Evolutionary conservation across 2,113 vertebrate species (phyloP), one percentile per base, ranked within the genome.

Genomic region (Anguilla rostrata): DNA sequence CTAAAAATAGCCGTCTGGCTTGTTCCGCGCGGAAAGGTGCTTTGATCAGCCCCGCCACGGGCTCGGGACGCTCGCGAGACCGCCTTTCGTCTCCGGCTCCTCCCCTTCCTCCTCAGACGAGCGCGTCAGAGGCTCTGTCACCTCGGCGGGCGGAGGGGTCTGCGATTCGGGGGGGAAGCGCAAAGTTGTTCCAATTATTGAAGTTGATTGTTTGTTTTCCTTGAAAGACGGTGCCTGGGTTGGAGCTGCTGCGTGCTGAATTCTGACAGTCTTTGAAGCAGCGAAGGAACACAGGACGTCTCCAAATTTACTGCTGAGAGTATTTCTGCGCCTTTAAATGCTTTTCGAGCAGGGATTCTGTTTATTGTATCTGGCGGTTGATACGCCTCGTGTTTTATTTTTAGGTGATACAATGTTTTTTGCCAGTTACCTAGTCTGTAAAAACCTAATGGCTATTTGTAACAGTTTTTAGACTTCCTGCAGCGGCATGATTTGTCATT

Each of bases 271-370:
- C 34, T 81, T 82, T 81, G 53, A 86, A 81, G 57, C 78, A 5
- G 78, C 41, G 34, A n/a, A 46, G 41, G 53, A 81, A 78, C 12
- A 39, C 39, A 34, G 56, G 78, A 60, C 81, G 60, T 86, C 79
- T 66, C 79, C 66, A 57, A 86, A 86, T 79, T 79, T 49, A 26
- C 84, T 86, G 85, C 85, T 56, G 40, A 86, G 79, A 78, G 41
- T 66, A 63, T 66, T 56, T 56, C 18, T 29, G 6, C 43, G 79
- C 22, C 57, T 81, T 81, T 39, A 60, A 39, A 53, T 29, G 29
- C 57, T 34, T 78, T 57, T n/a, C 53, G 53, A 60, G 46, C 53
- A 81, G 29, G 78, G 78, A 80, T 85, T 49, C 49, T 81, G 34
- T 81, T 53, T 57, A 85, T 46, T n/a, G 46, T 83, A n/a, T 46